Evolutionary conservation across 2,888 invertebrate species (phyloP).

Genomic region (Lepidochitona cinerea): DNA sequence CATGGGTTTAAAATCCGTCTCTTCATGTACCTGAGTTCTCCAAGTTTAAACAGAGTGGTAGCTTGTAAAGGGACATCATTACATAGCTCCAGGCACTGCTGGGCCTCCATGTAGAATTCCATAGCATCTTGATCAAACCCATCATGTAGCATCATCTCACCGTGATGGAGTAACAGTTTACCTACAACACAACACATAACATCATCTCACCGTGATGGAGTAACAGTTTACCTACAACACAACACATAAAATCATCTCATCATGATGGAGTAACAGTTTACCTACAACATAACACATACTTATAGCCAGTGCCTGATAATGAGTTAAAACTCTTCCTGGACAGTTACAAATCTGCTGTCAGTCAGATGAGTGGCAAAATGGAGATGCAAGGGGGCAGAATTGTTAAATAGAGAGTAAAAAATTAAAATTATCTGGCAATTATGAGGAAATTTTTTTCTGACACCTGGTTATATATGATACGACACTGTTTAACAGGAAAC

Average conservation of each 20-base stretch:
- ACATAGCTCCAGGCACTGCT: slow-evolving; percentile 45
- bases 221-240: slow-evolving; percentile 55
- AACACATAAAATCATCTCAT: slow-evolving; percentile 41
- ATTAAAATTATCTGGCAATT: no score
- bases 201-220: slow-evolving; percentile 48
- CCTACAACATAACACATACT: slow-evolving; percentile 55
- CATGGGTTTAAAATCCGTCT: no score
- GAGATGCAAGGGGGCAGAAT: no score
- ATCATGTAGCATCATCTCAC: slow-evolving; percentile 42
- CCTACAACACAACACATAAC: slow-evolving; percentile 52
- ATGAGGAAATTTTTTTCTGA: no score
- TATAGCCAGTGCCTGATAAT: no score
- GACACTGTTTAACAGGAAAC: no score
- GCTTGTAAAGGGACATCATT: slow-evolving; percentile 42
- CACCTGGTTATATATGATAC: no score
- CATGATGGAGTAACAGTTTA: slow-evolving; percentile 50
- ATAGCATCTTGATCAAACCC: slow-evolving; percentile 50
- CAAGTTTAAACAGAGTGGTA: slow-evolving; percentile 47
- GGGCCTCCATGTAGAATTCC: slow-evolving; percentile 50
- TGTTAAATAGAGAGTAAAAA: no score
- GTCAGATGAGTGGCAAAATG: no score
- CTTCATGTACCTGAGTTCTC: no score
- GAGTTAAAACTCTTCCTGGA: no score
- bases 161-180: slow-evolving; percentile 49
- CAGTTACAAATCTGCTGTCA: no score